Evolutionary conservation across 2,113 vertebrate genomes (phyloP).

Genomic region (Gambusia affinis): DNA sequence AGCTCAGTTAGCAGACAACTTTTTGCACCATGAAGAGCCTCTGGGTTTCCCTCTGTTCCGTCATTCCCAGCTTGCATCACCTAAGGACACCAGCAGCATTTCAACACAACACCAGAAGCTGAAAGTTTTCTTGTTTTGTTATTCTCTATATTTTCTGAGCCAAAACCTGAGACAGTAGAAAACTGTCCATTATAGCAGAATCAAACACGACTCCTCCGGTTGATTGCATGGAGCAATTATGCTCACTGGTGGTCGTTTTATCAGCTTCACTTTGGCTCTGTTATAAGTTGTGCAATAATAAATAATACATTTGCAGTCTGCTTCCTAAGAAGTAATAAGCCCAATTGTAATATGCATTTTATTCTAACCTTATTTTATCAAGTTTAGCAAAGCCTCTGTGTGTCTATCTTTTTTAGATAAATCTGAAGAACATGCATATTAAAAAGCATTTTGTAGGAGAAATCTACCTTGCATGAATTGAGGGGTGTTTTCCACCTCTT

Average conservation of each 20-base stretch:
- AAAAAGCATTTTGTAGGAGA: neutral
- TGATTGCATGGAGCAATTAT: slow-evolving; percentile 27
- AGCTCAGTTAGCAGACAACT: neutral
- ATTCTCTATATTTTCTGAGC: slow-evolving; percentile 9
- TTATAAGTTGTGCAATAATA: slow-evolving; percentile 13
- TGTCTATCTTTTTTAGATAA: neutral
- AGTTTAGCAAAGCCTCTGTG: neutral
- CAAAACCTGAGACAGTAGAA: slow-evolving; percentile 9
- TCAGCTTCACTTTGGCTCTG: neutral
- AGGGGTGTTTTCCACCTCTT: slow-evolving; percentile 17
- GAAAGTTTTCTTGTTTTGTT: neutral
- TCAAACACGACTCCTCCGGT: slow-evolving; percentile 18
- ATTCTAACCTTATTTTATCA: neutral
- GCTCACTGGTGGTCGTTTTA: slow-evolving; percentile 35
- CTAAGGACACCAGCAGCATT: slow-evolving; percentile 12
- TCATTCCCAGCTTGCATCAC: slow-evolving; percentile 45
- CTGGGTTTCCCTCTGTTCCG: slow-evolving; percentile 16
- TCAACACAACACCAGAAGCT: slow-evolving; percentile 11
- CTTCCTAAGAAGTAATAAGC: neutral
- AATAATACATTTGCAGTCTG: neutral
- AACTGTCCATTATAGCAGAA: slow-evolving; percentile 11
- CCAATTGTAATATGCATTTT: neutral
- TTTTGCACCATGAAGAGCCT: slow-evolving; percentile 18
- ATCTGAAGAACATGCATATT: slow-evolving; percentile 17
- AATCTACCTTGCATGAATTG: slow-evolving; percentile 53